Conservation (phyloP, 1,140 invertebrate species). For the Coenobita brevimanus region DNA sequence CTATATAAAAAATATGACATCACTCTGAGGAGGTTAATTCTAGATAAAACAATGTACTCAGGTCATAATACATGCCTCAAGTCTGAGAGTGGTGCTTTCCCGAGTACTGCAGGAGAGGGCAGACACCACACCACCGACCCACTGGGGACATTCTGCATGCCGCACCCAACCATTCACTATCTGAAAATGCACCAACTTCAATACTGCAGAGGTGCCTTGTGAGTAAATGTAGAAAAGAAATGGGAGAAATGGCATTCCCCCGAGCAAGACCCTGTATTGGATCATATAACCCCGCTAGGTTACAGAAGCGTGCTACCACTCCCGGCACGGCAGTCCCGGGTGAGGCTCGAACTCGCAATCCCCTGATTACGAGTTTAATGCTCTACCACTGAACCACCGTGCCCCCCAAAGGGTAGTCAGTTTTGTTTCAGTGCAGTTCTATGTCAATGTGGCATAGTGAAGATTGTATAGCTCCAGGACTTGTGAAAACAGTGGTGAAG, state of each 20-base stretch:
- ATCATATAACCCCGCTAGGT: too few relatives aligned
- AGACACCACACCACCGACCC: constrained; percentile 30
- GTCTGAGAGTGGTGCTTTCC: constrained; percentile 43
- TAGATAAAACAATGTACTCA: not conserved
- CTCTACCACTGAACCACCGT: too few relatives aligned
- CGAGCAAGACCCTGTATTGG: too few relatives aligned
- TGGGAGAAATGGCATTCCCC: too few relatives aligned
- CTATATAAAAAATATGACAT: not conserved
- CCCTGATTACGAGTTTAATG: too few relatives aligned
- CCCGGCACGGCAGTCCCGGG: too few relatives aligned
- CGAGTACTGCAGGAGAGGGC: constrained; percentile 40
- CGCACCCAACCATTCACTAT: constrained; percentile 3
- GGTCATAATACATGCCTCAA: constrained; percentile 25
- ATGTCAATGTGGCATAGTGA: too few relatives aligned
- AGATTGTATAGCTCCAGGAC: too few relatives aligned
- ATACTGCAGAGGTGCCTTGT: not conserved
- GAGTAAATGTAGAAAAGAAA: not conserved
- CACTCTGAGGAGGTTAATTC: too few relatives aligned
- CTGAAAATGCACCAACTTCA: constrained; percentile 8
- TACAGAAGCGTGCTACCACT: too few relatives aligned
- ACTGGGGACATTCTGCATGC: constrained; percentile 29
- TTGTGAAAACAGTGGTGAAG: too few relatives aligned
- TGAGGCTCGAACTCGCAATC: too few relatives aligned
- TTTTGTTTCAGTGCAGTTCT: not conserved
- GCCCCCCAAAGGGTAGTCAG: not conserved